Evolutionary conservation across 2,888 invertebrate species (phyloP).

Genomic region (Phymatocera aterrima): DNA sequence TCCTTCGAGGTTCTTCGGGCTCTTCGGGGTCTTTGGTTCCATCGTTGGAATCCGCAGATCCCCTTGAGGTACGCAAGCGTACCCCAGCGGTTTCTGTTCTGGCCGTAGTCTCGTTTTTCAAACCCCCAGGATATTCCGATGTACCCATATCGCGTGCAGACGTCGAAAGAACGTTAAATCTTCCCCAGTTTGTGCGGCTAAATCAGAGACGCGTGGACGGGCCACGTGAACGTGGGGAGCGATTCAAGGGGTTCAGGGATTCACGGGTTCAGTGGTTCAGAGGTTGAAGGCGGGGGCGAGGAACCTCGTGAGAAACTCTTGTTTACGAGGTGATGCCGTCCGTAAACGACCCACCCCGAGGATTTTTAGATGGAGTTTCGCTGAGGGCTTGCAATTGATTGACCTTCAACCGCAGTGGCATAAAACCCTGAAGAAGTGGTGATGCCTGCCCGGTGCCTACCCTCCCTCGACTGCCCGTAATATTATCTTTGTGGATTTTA

Average conservation of each 20-base stretch:
- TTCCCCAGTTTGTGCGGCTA: not conserved
- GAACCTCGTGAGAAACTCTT: constrained; percentile 6
- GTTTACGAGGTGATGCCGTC: constrained; percentile 43
- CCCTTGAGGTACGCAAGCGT: not conserved
- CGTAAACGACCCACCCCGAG: constrained; percentile 25
- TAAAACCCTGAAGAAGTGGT: not conserved
- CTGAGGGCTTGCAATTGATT: constrained; percentile 26
- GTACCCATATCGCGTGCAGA: not conserved
- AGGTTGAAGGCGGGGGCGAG: not conserved
- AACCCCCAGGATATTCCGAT: not conserved
- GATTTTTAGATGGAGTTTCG: constrained; percentile 20
- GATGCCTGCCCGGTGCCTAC: not conserved
- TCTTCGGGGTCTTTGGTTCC: not conserved
- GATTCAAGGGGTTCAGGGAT: not conserved
- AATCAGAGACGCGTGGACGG: not conserved
- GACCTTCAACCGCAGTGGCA: constrained; percentile 27
- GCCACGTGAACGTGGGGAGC: not conserved
- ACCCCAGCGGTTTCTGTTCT: not conserved
- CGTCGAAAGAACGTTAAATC: not conserved
- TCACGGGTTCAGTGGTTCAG: not conserved
- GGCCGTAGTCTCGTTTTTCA: not conserved
- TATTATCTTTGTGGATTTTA: not conserved
- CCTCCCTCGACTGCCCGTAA: not conserved
- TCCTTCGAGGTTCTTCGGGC: constrained; percentile 7
- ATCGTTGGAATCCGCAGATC: not conserved